These are phyloP conservation scores for Epinotia demarniana DNA, from an alignment of 2,888 invertebrate genomes.

Conservation along the genomic window DNA sequence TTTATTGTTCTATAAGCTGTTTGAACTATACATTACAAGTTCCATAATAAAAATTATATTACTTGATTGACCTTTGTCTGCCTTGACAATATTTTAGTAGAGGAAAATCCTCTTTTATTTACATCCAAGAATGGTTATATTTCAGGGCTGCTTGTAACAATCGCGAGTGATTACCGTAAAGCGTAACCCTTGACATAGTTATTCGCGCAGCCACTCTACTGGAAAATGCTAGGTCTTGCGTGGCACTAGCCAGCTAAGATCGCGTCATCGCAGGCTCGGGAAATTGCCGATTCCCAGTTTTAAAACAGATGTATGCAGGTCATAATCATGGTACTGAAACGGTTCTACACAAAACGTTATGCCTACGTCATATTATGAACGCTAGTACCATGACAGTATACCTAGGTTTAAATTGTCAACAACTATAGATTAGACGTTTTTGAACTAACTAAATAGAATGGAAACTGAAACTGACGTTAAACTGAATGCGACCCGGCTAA, in stretches of 20 bases:
- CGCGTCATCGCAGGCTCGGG: constrained; percentile 16
- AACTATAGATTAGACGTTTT: neutral
- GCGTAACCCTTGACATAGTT: constrained; percentile 81
- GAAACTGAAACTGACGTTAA: neutral
- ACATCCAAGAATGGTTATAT: constrained; percentile 51
- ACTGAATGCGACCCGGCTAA: neutral
- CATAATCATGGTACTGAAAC: neutral
- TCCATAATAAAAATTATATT: no score
- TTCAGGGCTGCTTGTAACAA: constrained; percentile 76
- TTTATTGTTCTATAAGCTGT: neutral
- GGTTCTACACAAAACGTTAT: neutral
- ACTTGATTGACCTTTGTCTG: no score
- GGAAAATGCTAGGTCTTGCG: constrained; percentile 79
- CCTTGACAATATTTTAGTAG: neutral
- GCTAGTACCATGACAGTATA: no score
- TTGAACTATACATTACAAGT: neutral
- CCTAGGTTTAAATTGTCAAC: neutral
- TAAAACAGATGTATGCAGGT: neutral
- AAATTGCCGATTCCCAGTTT: constrained; percentile 10
- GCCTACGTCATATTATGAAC: neutral
- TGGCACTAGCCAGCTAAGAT: constrained; percentile 55
- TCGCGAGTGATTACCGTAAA: constrained; percentile 77
- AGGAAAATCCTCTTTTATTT: constrained; percentile 21
- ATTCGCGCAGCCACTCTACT: constrained; percentile 76
- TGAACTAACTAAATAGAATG: neutral